A percentile compares a stretch with the other conserved stretches of the same genome.
phyloP scores from a whole-genome alignment of 1,140 invertebrate species.

The Drosophila burlai region DNA sequence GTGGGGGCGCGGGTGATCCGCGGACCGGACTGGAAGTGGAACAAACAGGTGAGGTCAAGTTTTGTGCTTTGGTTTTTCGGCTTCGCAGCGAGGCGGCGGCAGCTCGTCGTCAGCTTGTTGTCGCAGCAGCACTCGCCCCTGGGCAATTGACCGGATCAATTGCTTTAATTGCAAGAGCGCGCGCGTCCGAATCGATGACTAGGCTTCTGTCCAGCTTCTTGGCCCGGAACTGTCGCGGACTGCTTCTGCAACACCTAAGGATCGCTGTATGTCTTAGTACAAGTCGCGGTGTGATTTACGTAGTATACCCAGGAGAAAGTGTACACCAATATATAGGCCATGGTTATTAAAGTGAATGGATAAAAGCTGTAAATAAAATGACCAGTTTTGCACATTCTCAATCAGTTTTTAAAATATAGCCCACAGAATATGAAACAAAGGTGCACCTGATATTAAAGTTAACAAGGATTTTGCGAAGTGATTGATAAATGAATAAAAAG shows the following conservation, averaged over 20 bases:
- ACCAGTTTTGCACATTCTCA: not conserved
- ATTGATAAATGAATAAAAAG: too few species aligned
- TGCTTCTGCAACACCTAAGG: slow-evolving; percentile 4
- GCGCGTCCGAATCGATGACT: slow-evolving; percentile 9
- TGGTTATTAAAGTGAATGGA: slow-evolving; percentile 1
- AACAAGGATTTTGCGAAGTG: not conserved
- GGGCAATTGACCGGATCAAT: slow-evolving; percentile 17
- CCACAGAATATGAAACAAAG: not conserved
- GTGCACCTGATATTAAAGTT: not conserved
- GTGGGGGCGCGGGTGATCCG: slow-evolving; percentile 97
- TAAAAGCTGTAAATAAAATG: not conserved
- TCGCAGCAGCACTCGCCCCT: slow-evolving; percentile 13
- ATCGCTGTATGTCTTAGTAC: not conserved
- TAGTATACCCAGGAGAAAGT: not conserved
- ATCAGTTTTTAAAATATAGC: not conserved
- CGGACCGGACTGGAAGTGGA: slow-evolving; percentile 99
- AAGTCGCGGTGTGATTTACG: not conserved
- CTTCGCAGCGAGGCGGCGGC: not conserved
- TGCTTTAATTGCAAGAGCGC: slow-evolving; percentile 8
- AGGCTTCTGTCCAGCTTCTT: slow-evolving; percentile 14
- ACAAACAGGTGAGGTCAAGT: slow-evolving; percentile 92
- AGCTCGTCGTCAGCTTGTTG: not conserved
- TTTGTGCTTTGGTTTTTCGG: slow-evolving; percentile 7
- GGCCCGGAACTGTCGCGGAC: slow-evolving; percentile 2
- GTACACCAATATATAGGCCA: not conserved